These are phyloP conservation scores for Coenobita brevimanus DNA, from an alignment of 1,140 invertebrate genomes.

Conservation along the genomic window DNA sequence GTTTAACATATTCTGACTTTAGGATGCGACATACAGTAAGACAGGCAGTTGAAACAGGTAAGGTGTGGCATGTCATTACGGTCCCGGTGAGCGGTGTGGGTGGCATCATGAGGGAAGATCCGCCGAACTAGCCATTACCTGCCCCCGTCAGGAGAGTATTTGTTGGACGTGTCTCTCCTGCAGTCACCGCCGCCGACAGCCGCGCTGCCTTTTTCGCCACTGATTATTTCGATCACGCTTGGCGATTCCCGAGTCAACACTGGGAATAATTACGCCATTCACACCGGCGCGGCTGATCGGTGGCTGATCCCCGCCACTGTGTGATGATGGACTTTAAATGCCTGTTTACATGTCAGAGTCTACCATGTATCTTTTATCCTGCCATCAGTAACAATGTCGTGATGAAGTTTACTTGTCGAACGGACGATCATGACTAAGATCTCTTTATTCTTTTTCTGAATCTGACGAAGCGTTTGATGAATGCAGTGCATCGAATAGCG, in stretches of 20 bases:
- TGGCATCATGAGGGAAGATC: no score
- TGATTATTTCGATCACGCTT: constrained; percentile 62
- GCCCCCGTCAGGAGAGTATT: constrained; percentile 27
- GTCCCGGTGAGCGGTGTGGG: no score
- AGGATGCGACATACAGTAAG: no score
- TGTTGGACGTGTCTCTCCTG: constrained; percentile 40
- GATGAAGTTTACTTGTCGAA: constrained; percentile 32
- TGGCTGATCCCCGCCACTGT: constrained; percentile 20
- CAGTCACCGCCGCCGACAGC: constrained; percentile 3
- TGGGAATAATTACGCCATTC: constrained; percentile 55
- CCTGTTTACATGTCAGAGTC: constrained; percentile 47
- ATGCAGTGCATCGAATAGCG: constrained; percentile 17
- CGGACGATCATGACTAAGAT: not conserved
- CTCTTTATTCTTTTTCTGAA: not conserved
- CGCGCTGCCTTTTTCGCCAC: constrained; percentile 36
- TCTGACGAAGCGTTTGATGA: constrained; percentile 22
- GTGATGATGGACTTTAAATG: constrained; percentile 63
- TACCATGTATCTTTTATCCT: not conserved
- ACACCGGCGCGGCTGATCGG: constrained; percentile 29
- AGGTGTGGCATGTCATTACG: no score
- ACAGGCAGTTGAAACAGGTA: no score
- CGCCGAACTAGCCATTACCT: not conserved
- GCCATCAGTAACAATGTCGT: not conserved
- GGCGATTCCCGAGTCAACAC: constrained; percentile 48
- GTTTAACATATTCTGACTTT: no score